Evolutionary conservation across 30 jellyfish, hydroid and myxozoan species (phyloP), one percentile per base, ranked within the genome.

Genomic region (Aurelia sp.): DNA sequence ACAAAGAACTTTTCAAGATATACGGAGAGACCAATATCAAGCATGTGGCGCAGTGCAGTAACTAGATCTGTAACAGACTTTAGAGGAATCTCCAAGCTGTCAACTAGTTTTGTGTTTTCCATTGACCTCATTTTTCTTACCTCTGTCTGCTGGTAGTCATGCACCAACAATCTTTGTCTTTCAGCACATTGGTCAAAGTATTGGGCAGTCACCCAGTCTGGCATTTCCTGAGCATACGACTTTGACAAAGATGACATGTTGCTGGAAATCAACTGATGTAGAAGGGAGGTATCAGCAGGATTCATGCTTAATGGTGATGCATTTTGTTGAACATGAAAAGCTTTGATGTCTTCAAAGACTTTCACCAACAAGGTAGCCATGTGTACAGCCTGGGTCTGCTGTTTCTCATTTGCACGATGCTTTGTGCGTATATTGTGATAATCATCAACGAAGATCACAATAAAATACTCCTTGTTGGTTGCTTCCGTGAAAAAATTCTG

Each of bases 1-100:
- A 66, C 90, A 79, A 79, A 79, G 81, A 79, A 79, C 27, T 65
- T 79, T 22, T 21, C 90, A 79, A 79, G 81, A 50, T 79, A 79
- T 15, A 53, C 13, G 81, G 81, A 79, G n/a, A 79, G 70, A 71
- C 90, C 90, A 79, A 50, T 64, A 18, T 66, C 81, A 63, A 79
- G 90, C 90, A 79, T 63, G 69, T 79, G 66, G 18, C 50, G 55
- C 41, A 65, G 44, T 15, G 52, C 52, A 65, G 48, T 27, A 6
- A 68, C 79, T 8, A 68, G 23, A 31, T 21, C 79, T 68, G 33
- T 33, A 68, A 68, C 33, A 23, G 62, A 68, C 61, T 68, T 68
- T 11, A 68, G 44, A 33, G 31, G 51, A 9, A 68, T 68, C 79
- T 68, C 79, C 55, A 68, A 8, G 21, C 79, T 27, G 61, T 33